Percentiles rank a stretch among this genome's conserved stretches.
Evolutionary conservation across 1,140 invertebrate genomes (phyloP).

Genomic region (Euwallacea fornicatus): DNA sequence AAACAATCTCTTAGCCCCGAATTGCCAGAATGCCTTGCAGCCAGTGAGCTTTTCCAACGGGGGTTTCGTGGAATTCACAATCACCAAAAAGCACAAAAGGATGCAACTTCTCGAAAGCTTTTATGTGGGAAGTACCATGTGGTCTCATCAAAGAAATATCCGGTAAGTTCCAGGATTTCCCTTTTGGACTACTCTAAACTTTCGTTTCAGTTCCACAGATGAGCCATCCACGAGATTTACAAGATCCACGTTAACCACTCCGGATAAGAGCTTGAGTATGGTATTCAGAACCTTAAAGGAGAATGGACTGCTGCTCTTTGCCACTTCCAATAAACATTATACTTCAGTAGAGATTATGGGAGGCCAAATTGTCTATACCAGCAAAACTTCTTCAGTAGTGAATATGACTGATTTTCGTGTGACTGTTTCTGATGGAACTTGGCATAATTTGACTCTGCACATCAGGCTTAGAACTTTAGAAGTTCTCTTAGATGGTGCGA

Average conservation of each 20-base stretch:
- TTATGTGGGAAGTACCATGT: constrained; percentile 71
- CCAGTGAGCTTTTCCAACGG: constrained; percentile 77
- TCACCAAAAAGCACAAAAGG: constrained; percentile 80
- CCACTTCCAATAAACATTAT: constrained; percentile 84
- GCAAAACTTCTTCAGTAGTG: constrained; percentile 72
- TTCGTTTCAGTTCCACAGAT: background rate
- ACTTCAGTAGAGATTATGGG: constrained; percentile 76
- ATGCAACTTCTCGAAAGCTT: constrained; percentile 81
- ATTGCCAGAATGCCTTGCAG: constrained; percentile 76
- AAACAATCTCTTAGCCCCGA: constrained; percentile 69
- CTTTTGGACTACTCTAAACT: no score
- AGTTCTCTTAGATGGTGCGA: constrained; percentile 66
- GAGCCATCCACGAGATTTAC: background rate
- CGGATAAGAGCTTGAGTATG: constrained; percentile 74
- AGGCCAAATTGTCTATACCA: constrained; percentile 74
- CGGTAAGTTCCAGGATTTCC: background rate
- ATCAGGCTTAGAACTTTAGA: constrained; percentile 69
- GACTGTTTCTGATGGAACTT: constrained; percentile 74
- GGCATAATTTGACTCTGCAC: constrained; percentile 81
- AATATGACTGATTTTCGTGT: constrained; percentile 73
- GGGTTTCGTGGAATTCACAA: constrained; percentile 76
- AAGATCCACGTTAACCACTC: constrained; percentile 48
- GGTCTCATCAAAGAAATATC: constrained; percentile 54
- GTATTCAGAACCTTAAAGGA: constrained; percentile 76
- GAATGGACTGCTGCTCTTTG: constrained; percentile 78